A percentile compares a stretch with the other conserved stretches of the same genome.
Conservation (phyloP, 2,888 invertebrate genomes). For the Lasioglossum lativentre region DNA sequence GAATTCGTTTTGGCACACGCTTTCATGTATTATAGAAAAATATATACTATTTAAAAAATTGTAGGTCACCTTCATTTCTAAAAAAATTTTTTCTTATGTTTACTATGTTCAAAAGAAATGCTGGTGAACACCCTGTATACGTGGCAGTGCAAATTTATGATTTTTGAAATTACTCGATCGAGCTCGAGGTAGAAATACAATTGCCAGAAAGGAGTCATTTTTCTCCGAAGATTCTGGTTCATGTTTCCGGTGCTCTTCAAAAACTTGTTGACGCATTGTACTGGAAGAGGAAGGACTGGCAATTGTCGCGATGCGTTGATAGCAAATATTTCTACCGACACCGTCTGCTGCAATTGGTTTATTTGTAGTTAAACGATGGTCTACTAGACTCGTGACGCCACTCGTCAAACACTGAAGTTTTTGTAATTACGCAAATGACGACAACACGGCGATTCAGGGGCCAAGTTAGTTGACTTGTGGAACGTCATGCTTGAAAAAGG, state of each 20-base stretch:
- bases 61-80: too few relatives aligned
- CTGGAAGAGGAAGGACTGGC: neutral
- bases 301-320: neutral
- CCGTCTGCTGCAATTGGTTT: constrained; percentile 2
- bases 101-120: too few relatives aligned
- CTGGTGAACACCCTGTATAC: neutral
- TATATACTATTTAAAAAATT: too few relatives aligned
- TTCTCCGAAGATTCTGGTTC: neutral
- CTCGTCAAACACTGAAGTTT: constrained; percentile 51
- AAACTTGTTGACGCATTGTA: neutral
- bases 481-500: constrained; percentile 74
- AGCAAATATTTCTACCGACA: constrained; percentile 9
- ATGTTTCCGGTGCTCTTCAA: neutral
- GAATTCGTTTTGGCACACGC: too few relatives aligned
- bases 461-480: constrained; percentile 71
- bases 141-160: constrained; percentile 14
- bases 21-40: too few relatives aligned
- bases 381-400: constrained; percentile 54
- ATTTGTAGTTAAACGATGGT: constrained; percentile 27
- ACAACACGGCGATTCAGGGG: constrained; percentile 58
- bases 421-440: constrained; percentile 71
- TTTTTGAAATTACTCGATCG: neutral
- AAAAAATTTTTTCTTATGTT: too few relatives aligned
- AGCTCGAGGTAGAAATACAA: neutral
- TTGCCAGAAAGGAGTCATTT: neutral